Evolutionary conservation across 2,888 invertebrate genomes (phyloP).

Genomic region (Spodoptera picta): DNA sequence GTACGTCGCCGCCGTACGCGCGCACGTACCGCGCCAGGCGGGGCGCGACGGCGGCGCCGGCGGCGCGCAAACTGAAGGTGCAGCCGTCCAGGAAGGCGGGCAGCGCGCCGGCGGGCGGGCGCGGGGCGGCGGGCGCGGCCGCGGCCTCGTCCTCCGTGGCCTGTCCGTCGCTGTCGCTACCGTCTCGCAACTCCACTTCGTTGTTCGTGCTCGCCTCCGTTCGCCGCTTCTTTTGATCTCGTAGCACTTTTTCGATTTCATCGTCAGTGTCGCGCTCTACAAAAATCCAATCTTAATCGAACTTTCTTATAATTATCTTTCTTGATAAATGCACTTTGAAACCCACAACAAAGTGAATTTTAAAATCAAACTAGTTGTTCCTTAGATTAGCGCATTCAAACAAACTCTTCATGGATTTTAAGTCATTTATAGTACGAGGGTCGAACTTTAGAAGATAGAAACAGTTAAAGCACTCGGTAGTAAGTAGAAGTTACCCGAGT

Average conservation of each 20-base stretch:
- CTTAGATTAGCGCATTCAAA: too few species aligned
- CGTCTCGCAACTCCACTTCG: not conserved
- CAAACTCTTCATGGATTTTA: too few species aligned
- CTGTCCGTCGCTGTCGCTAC: slow-evolving; percentile 32
- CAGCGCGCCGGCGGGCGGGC: slow-evolving; percentile 57
- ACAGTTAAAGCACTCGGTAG: too few species aligned
- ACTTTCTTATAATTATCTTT: not conserved
- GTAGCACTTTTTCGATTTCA: slow-evolving; percentile 86
- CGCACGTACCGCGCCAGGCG: slow-evolving; percentile 84
- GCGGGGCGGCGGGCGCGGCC: not conserved
- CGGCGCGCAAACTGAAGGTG: slow-evolving; percentile 79
- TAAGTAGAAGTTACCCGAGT: not conserved
- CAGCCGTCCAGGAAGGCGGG: slow-evolving; percentile 83
- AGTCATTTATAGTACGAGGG: too few species aligned
- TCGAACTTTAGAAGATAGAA: too few species aligned
- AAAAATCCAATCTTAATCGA: not conserved
- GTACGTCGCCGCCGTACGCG: slow-evolving; percentile 90
- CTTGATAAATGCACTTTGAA: too few species aligned
- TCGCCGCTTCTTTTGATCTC: slow-evolving; percentile 61
- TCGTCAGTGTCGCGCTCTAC: slow-evolving; percentile 89
- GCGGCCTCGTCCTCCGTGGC: slow-evolving; percentile 37
- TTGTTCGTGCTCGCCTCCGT: not conserved
- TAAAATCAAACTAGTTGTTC: too few species aligned
- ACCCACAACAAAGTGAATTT: too few species aligned
- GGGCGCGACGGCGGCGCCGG: slow-evolving; percentile 51